phyloP scores from a whole-genome alignment of 2,113 vertebrate species.

The Prietella phreatophila region DNA sequence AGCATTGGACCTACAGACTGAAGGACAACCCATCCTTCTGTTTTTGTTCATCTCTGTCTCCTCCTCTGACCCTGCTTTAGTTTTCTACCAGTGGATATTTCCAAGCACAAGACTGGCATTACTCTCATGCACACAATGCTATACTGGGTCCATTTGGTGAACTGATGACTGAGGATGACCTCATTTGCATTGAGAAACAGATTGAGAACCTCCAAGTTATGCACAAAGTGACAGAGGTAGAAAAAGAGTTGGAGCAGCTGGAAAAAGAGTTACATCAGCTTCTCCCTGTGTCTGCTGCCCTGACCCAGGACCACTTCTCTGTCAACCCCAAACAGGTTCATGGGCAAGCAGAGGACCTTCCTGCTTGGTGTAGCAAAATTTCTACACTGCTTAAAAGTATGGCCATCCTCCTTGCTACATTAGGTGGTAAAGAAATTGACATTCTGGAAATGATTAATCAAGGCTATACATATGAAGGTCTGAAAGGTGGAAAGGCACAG shows the following conservation, averaged over 20 bases:
- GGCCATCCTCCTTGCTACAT: constrained; percentile 78
- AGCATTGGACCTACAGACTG: constrained; percentile 66
- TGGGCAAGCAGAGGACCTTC: constrained; percentile 79
- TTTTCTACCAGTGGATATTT: constrained; percentile 81
- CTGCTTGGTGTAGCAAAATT: constrained; percentile 82
- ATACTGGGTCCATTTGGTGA: constrained; percentile 86
- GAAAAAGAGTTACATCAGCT: constrained; percentile 83
- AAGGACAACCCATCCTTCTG: constrained; percentile 66
- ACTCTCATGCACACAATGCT: constrained; percentile 78
- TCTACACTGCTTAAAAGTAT: constrained; percentile 80
- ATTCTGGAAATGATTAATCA: constrained; percentile 73
- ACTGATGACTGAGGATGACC: constrained; percentile 86
- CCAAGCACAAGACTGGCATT: constrained; percentile 80
- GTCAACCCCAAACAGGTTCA: constrained; percentile 83
- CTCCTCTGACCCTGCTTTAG: constrained; percentile 81
- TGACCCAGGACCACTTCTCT: constrained; percentile 75
- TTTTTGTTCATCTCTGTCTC: constrained; percentile 69
- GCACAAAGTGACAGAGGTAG: constrained; percentile 83
- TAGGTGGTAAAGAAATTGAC: constrained; percentile 77
- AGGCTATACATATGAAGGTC: constrained; percentile 58
- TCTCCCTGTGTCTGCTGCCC: constrained; percentile 74
- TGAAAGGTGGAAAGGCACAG: constrained; percentile 53
- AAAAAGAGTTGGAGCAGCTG: constrained; percentile 77
- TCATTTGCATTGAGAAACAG: constrained; percentile 87
- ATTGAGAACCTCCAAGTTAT: constrained; percentile 94